Evolutionary conservation across 1,140 invertebrate species (phyloP).

Genomic region (Sycophaga agraensis): DNA sequence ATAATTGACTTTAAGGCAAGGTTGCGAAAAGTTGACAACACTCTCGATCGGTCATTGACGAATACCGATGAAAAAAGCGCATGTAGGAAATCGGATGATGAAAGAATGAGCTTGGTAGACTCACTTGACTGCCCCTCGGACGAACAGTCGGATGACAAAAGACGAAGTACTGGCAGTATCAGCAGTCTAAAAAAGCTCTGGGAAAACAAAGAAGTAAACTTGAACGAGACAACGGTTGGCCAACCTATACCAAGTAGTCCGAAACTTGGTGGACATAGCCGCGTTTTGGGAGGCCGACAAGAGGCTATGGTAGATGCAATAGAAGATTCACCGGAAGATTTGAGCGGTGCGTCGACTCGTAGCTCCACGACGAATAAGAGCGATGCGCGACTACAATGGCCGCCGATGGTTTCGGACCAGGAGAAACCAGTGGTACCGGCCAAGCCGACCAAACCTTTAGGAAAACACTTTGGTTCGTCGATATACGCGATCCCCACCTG

Average conservation of each 20-base stretch:
- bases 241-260: conserved; percentile 61
- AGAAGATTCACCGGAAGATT: conserved; percentile 59
- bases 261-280: conserved; percentile 57
- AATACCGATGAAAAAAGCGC: conserved; percentile 52
- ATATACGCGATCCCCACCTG: conserved; percentile 63
- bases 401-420: conserved; percentile 46
- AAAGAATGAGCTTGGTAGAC: conserved; percentile 41
- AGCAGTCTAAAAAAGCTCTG: conserved; percentile 89
- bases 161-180: conserved; percentile 90
- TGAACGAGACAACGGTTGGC: conserved; percentile 39
- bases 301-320: conserved; percentile 43
- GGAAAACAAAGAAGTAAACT: conserved; percentile 71
- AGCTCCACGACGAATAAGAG: conserved; percentile 53
- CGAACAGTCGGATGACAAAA: conserved; percentile 79
- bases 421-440: conserved; percentile 73
- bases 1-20: conserved; percentile 85
- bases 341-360: conserved; percentile 50
- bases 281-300: conserved; percentile 15
- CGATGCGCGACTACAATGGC: conserved; percentile 63
- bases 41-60: conserved; percentile 53
- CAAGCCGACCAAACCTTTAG: conserved; percentile 60
- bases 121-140: conserved; percentile 50
- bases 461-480: conserved; percentile 56
- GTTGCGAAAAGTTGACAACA: conserved; percentile 76
- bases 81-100: conserved; percentile 40